Percentiles rank a stretch among this genome's conserved stretches.
phyloP scores from a whole-genome alignment of 2,797 vertebrate species.

The Bucorvus abyssinicus region DNA sequence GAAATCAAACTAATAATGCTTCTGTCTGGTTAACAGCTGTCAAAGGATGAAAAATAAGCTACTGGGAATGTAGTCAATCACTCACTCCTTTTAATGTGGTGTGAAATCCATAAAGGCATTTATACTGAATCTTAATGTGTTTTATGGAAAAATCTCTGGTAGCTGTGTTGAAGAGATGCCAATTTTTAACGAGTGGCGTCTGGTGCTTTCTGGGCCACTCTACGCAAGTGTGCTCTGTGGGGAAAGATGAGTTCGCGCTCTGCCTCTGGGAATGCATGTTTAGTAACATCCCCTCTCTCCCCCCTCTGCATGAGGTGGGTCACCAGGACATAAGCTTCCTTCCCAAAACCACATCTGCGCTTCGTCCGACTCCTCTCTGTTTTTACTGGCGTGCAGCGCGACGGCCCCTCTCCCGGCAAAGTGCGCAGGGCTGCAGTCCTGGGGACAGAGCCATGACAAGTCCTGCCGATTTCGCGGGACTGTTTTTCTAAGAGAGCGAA shows the following conservation, averaged over 20 bases:
- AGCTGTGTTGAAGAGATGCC: conserved; percentile 56
- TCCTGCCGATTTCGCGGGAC: neutral
- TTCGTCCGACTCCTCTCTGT: neutral
- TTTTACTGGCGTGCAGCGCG: accelerated
- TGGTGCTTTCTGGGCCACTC: conserved; percentile 18
- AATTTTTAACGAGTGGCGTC: conserved; percentile 50
- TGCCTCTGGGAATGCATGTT: conserved; percentile 2
- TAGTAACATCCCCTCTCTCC: neutral
- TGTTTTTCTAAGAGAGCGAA: neutral
- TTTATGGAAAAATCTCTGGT: conserved; percentile 65
- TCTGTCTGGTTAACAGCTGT: conserved; percentile 67
- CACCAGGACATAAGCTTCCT: neutral
- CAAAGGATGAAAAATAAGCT: conserved; percentile 67
- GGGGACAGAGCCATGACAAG: neutral
- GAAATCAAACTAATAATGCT: conserved; percentile 60
- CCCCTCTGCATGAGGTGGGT: neutral
- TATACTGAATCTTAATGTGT: conserved; percentile 59
- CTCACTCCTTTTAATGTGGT: conserved; percentile 62
- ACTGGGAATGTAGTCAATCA: conserved; percentile 62
- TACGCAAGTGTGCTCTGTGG: neutral
- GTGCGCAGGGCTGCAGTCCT: accelerated
- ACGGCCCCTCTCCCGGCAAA: neutral
- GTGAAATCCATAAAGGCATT: conserved; percentile 67
- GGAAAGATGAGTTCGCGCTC: conserved; percentile 13
- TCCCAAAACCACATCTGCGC: neutral